Conservation (phyloP, 2,888 invertebrate species). For the Tigriopus californicus region DNA sequence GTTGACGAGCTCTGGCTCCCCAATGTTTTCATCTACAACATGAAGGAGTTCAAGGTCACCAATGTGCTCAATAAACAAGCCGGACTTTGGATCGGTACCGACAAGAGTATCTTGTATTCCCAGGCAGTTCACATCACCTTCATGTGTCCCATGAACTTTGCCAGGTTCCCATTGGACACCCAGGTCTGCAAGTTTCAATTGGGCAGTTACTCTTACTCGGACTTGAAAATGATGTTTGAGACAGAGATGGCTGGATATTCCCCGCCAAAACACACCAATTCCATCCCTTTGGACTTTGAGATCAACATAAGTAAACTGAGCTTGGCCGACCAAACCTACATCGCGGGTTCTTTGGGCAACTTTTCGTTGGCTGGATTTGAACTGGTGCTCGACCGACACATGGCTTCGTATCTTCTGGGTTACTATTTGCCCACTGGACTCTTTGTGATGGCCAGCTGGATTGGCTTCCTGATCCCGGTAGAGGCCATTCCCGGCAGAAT, state of each 20-base stretch:
- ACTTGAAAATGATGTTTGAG: slow-evolving; percentile 10
- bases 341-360: slow-evolving; percentile 13
- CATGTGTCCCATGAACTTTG: slow-evolving; percentile 15
- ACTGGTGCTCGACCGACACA: slow-evolving; percentile 12
- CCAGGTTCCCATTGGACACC: slow-evolving; percentile 15
- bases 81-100: slow-evolving; percentile 12
- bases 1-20: slow-evolving; percentile 15
- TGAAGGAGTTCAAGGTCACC: slow-evolving; percentile 15
- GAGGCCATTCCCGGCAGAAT: slow-evolving; percentile 15
- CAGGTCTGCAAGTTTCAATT: slow-evolving; percentile 15
- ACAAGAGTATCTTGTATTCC: slow-evolving; percentile 11
- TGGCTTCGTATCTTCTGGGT: slow-evolving; percentile 13
- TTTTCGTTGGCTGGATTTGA: slow-evolving; percentile 15
- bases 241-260: slow-evolving; percentile 6
- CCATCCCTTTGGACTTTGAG: slow-evolving; percentile 13
- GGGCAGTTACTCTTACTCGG: slow-evolving; percentile 13
- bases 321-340: background rate
- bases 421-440: slow-evolving; percentile 14
- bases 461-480: slow-evolving; percentile 15
- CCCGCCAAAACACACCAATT: slow-evolving; percentile 4
- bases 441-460: slow-evolving; percentile 14
- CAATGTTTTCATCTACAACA: slow-evolving; percentile 14
- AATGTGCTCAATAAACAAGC: slow-evolving; percentile 12
- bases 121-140: slow-evolving; percentile 15
- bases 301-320: background rate